Conservation (phyloP, 1,140 invertebrate genomes). For the Drosophila kanapiae region DNA sequence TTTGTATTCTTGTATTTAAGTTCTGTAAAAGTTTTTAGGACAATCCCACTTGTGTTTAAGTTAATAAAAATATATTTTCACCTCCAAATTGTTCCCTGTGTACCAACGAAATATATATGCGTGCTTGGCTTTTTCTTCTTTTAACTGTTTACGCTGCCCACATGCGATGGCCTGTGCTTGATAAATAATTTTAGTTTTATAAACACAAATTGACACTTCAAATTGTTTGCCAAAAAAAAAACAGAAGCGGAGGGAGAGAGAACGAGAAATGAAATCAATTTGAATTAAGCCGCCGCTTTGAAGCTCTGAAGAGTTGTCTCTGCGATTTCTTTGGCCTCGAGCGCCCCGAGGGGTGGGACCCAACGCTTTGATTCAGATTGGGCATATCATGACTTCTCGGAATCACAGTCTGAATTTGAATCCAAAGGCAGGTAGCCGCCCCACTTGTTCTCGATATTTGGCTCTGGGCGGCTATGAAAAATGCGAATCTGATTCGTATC, state of each 20-base stretch:
- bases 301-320: conserved; percentile 38
- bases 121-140: conserved; percentile 31
- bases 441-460: conserved; percentile 47
- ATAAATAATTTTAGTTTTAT: conserved; percentile 82
- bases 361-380: conserved; percentile 35
- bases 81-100: neutral
- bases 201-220: conserved; percentile 83
- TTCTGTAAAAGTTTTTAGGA: too few species aligned
- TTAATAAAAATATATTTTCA: neutral
- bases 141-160: conserved; percentile 77
- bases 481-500: conserved; percentile 70
- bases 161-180: conserved; percentile 66
- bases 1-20: too few species aligned
- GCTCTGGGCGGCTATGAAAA: conserved; percentile 31
- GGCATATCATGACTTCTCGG: conserved; percentile 70
- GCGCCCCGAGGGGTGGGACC: conserved; percentile 28
- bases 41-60: too few species aligned
- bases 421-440: conserved; percentile 63
- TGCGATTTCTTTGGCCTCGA: conserved; percentile 48
- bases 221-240: conserved; percentile 73
- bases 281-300: conserved; percentile 66
- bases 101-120: conserved; percentile 23
- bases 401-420: conserved; percentile 42
- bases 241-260: conserved; percentile 6
- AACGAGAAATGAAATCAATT: conserved; percentile 66